phyloP scores from a whole-genome alignment of 2,797 vertebrate species.

The Sebastes baramenuke region DNA sequence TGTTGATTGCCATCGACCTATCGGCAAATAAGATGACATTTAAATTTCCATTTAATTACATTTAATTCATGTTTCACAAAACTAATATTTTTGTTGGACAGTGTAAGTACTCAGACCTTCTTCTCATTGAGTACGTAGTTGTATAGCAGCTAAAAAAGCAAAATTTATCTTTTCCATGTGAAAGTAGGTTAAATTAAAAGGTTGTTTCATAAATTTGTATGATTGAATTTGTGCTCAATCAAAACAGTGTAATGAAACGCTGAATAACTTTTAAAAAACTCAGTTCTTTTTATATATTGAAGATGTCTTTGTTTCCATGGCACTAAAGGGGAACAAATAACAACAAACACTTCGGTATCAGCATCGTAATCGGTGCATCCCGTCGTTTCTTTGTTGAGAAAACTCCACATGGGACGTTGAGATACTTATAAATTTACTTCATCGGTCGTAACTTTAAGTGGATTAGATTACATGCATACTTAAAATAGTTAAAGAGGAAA shows the following conservation, averaged over 20 bases:
- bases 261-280: neutral
- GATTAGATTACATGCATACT: constrained; percentile 51
- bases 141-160: no score
- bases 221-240: no score
- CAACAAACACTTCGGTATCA: neutral
- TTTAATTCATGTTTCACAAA: neutral
- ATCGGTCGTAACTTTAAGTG: constrained; percentile 8
- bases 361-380: no score
- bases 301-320: neutral
- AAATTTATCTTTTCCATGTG: no score
- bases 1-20: no score
- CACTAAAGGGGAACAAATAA: neutral
- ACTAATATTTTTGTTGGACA: neutral
- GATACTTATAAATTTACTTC: neutral
- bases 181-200: no score
- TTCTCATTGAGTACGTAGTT: neutral
- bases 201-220: no score
- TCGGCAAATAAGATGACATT: no score
- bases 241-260: no score
- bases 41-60: neutral
- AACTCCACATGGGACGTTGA: neutral
- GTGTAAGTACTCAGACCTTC: neutral
- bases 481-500: constrained; percentile 46
- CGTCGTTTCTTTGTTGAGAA: neutral
- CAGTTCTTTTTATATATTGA: neutral